Percentiles rank a stretch among this genome's conserved stretches.
phyloP scores from a whole-genome alignment of 2,797 vertebrate species.

The Astyanax mexicanus region DNA sequence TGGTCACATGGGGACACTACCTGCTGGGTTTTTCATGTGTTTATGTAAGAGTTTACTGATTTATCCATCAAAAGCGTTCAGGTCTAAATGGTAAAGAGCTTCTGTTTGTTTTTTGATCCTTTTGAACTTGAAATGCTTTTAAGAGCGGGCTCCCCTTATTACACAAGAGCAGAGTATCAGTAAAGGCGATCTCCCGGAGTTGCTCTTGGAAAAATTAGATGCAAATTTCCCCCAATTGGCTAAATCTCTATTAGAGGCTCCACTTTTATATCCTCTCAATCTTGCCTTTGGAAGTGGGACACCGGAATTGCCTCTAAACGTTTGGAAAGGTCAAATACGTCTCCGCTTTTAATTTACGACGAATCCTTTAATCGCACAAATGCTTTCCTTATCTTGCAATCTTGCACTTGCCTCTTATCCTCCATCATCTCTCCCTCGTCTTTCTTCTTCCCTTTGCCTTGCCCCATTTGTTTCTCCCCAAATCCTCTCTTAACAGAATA shows the following conservation, averaged over 20 bases:
- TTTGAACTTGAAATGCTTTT: slow-evolving; percentile 19
- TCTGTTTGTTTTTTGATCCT: neutral
- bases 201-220: slow-evolving; percentile 44
- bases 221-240: slow-evolving; percentile 47
- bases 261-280: slow-evolving; percentile 41
- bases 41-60: neutral
- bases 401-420: slow-evolving; percentile 18
- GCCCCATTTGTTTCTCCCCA: slow-evolving; percentile 23
- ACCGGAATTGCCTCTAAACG: slow-evolving; percentile 40
- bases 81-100: neutral
- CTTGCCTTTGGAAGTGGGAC: slow-evolving; percentile 32
- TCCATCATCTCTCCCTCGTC: slow-evolving; percentile 13
- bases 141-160: neutral
- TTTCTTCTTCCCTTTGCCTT: slow-evolving; percentile 25
- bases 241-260: slow-evolving; percentile 44
- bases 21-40: neutral
- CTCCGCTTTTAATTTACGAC: slow-evolving; percentile 44
- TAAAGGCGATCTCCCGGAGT: slow-evolving; percentile 24
- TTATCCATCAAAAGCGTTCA: slow-evolving; percentile 1
- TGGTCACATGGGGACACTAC: neutral
- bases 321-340: slow-evolving; percentile 48
- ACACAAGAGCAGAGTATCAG: slow-evolving; percentile 15
- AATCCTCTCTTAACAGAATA: slow-evolving; percentile 48
- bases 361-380: slow-evolving; percentile 46
- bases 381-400: slow-evolving; percentile 20